Evolutionary conservation across 2,113 vertebrate genomes (phyloP), one percentile per base, ranked within the genome.

Genomic region (Misgurnus mizolepis): DNA sequence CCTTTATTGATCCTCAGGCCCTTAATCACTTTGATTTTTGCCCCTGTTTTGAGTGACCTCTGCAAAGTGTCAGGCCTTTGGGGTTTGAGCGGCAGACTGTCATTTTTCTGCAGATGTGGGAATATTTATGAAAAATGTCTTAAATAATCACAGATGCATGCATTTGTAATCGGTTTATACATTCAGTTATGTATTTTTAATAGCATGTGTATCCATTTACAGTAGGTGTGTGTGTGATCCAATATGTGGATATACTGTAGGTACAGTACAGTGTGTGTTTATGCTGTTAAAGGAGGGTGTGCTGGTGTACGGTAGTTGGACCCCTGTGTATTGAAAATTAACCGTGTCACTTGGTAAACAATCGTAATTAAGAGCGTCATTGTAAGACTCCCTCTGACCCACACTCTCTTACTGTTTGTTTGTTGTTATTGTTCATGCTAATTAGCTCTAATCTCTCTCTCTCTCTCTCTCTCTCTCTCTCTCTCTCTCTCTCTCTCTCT

Each of bases 11-110:
- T 92, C 89, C 80, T 85, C 84, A 64, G 87, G 79, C 85, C 84
- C 87, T 92, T 92, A 92, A 93, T 93, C 91, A 92, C 90, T 92
- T 90, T 90, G 91, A 93, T 90, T 91, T 64, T 77, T 81, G 82
- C 89, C 89, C 90, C 88, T 86, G 89, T 88, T 92, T 89, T 89
- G 85, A 76, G 83, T 88, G 89, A 90, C 88, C 89, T 88, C 87
- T 87, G 82, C 84, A 76, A 81, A 78, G 34, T 34, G 15, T 47
- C 70, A 76, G 87, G 80, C 88, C 89, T 88, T 87, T 39, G 22
- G 88, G 87, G 88, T 60, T 50, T 80, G 43, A 15, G 70, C 64
- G 62, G 61, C 27, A 53, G 72, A 80, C 56, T 79, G 66, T 82
- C 73, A 78, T 67, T 77, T 79, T 18, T 27, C 61, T 45, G 27